Evolutionary conservation across 1,140 invertebrate genomes (phyloP).

Genomic region (Piezodorus guildinii): DNA sequence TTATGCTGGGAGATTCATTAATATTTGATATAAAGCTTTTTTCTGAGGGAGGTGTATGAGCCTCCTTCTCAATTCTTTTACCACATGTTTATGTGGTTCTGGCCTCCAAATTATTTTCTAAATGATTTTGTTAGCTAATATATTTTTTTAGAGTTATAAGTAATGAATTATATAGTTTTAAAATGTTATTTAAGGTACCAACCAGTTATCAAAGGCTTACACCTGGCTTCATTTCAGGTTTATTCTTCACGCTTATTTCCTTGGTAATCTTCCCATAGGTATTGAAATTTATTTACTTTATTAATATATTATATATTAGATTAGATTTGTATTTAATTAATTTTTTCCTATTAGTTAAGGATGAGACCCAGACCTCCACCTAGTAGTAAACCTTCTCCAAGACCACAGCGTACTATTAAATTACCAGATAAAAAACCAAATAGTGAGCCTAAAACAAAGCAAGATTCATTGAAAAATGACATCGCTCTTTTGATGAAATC

Average conservation of each 20-base stretch:
- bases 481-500: conserved; percentile 48
- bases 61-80: background rate
- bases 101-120: too few relatives aligned
- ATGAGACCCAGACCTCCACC: background rate
- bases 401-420: background rate
- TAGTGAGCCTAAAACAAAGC: conserved; percentile 1
- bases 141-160: too few relatives aligned
- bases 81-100: conserved; percentile 1
- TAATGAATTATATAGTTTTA: too few relatives aligned
- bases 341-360: background rate
- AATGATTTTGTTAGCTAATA: too few relatives aligned
- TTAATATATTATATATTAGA: too few relatives aligned
- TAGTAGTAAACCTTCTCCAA: background rate
- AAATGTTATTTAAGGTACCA: too few relatives aligned
- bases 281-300: too few relatives aligned
- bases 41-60: background rate
- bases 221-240: too few relatives aligned
- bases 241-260: too few relatives aligned
- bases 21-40: background rate
- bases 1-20: background rate
- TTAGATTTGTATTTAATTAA: too few relatives aligned
- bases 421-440: background rate
- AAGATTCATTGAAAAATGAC: conserved; percentile 25
- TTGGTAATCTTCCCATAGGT: too few relatives aligned
- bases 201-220: too few relatives aligned